Percentiles rank a stretch among this genome's conserved stretches.
Evolutionary conservation across 2,113 vertebrate species (phyloP).

Genomic region (Fulmarus glacialis): DNA sequence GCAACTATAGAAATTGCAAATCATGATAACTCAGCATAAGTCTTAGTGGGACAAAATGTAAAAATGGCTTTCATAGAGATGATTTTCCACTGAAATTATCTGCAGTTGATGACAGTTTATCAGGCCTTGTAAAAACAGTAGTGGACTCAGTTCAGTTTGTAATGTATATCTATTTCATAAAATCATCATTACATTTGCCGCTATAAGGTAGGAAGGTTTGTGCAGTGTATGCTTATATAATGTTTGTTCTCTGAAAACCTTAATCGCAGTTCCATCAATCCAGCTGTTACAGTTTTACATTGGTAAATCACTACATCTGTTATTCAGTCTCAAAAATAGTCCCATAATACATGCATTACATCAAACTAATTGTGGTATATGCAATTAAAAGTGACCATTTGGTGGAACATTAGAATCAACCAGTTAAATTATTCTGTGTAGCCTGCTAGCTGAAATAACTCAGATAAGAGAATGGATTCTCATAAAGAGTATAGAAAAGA

Average conservation of each 20-base stretch:
- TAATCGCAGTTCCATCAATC: neutral
- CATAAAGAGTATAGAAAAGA: neutral
- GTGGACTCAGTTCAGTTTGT: neutral
- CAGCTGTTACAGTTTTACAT: neutral
- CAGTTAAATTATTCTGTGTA: neutral
- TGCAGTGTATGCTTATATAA: no score
- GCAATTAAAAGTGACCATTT: neutral
- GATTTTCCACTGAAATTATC: neutral
- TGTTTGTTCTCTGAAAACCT: neutral
- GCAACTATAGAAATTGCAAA: neutral
- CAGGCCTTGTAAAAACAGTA: neutral
- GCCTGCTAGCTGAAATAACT: neutral
- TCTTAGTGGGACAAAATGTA: neutral
- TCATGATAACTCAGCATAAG: neutral
- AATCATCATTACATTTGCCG: neutral
- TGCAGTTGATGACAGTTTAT: neutral
- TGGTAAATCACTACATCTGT: neutral
- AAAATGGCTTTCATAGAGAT: neutral
- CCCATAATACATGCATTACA: neutral
- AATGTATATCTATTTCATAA: neutral
- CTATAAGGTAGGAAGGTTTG: neutral
- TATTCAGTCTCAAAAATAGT: neutral
- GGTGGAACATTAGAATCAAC: neutral
- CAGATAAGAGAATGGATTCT: neutral
- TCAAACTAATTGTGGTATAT: neutral